Evolutionary conservation across 2,797 vertebrate genomes (phyloP).

Genomic region (Lutjanus argentimaculatus): DNA sequence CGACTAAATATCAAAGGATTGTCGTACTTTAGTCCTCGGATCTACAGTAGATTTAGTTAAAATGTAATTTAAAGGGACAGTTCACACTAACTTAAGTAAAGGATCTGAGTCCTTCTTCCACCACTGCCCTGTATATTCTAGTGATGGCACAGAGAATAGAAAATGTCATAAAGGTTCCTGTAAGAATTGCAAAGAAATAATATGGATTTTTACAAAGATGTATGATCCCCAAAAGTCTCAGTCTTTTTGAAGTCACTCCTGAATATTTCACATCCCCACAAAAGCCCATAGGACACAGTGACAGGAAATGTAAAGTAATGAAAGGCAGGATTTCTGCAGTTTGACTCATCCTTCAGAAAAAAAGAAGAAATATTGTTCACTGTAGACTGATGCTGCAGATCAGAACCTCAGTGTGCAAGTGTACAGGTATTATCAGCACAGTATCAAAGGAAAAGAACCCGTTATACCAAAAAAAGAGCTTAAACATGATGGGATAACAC

Average conservation of each 20-base stretch:
- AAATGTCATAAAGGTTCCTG: background rate
- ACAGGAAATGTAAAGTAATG: background rate
- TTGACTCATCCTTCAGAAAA: background rate
- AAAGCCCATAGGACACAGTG: too few species aligned
- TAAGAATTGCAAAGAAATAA: background rate
- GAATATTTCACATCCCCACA: background rate
- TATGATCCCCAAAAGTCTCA: background rate
- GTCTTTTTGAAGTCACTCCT: background rate
- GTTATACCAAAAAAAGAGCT: background rate
- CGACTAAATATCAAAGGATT: too few species aligned
- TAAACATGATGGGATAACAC: background rate
- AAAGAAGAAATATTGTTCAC: background rate
- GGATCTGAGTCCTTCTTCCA: background rate
- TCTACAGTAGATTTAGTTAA: too few species aligned
- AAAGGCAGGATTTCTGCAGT: background rate
- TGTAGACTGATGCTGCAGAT: background rate
- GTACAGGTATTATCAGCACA: background rate
- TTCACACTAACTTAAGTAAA: too few species aligned
- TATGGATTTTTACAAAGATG: background rate
- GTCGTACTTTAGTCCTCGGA: too few species aligned
- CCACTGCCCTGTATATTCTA: background rate
- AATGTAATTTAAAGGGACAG: too few species aligned
- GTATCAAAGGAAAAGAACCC: too few species aligned
- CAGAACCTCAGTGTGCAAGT: background rate
- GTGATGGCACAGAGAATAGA: background rate